Evolutionary conservation across 2,113 vertebrate species (phyloP).

Genomic region (Halichoerus grypus): DNA sequence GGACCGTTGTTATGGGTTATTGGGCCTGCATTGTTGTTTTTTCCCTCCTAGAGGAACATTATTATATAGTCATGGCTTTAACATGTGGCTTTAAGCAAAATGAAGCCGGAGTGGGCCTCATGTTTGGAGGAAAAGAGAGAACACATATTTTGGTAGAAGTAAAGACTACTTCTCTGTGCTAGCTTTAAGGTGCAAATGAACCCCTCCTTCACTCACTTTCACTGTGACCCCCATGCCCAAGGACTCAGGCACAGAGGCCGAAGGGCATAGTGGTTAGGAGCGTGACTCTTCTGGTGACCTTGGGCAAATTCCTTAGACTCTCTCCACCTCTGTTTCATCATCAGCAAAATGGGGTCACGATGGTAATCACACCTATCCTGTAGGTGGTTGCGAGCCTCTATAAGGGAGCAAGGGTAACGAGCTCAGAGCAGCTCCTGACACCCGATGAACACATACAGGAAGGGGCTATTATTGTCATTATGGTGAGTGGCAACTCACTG

Average conservation of each 20-base stretch:
- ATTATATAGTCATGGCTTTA: background rate
- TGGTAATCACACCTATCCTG: background rate
- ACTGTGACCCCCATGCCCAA: background rate
- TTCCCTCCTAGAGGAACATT: background rate
- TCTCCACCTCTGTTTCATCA: background rate
- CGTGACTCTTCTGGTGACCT: background rate
- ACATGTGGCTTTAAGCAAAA: background rate
- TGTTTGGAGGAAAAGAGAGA: background rate
- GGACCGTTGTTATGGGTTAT: background rate
- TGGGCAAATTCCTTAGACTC: background rate
- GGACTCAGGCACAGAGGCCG: background rate
- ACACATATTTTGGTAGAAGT: background rate
- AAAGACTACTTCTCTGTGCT: background rate
- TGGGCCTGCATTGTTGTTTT: fast-evolving
- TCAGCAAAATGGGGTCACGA: background rate
- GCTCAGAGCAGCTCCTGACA: background rate
- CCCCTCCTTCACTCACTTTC: background rate
- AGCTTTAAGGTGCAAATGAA: background rate
- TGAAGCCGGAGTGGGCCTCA: background rate
- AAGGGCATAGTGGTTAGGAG: background rate
- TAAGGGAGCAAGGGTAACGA: background rate
- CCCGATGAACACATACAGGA: background rate
- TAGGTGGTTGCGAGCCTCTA: background rate
- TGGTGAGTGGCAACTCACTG: background rate
- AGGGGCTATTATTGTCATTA: background rate